Evolutionary conservation across 2,888 invertebrate species (phyloP).

Genomic region (Abrostola triplasia): DNA sequence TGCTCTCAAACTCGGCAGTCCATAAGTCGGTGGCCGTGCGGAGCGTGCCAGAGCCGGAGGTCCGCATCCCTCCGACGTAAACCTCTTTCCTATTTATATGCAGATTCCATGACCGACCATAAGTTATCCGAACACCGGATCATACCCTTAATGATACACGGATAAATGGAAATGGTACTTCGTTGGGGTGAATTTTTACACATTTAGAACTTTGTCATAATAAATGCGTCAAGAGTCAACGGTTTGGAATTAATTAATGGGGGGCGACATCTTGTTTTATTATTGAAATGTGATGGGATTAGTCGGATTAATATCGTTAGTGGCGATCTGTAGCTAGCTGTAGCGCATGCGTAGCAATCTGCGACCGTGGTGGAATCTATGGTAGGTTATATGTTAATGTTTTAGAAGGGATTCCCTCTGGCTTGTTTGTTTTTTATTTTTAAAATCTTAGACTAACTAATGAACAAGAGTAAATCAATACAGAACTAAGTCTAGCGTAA

Average conservation of each 20-base stretch:
- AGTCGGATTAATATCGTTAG: conserved; percentile 71
- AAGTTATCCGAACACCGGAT: conserved; percentile 86
- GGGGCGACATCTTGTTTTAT: conserved; percentile 80
- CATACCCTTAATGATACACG: conserved; percentile 83
- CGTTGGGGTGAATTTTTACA: conserved; percentile 62
- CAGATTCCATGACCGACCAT: conserved; percentile 86
- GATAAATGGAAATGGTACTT: conserved; percentile 80
- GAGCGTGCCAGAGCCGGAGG: conserved; percentile 27
- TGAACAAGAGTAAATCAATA: too few species aligned
- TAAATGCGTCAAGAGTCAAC: conserved; percentile 71
- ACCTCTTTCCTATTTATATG: conserved; percentile 86
- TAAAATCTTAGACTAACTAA: too few species aligned
- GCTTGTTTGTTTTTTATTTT: too few species aligned
- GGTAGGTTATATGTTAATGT: not conserved
- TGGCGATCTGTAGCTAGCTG: conserved; percentile 48
- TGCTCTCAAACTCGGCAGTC: conserved; percentile 38
- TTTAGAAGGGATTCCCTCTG: too few species aligned
- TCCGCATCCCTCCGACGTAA: conserved; percentile 67
- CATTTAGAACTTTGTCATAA: conserved; percentile 74
- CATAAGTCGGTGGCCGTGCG: conserved; percentile 38
- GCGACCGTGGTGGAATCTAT: conserved; percentile 8
- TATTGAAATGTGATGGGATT: conserved; percentile 77
- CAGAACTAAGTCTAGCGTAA: too few species aligned
- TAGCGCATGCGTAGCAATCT: conserved; percentile 17
- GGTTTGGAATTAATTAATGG: conserved; percentile 82